Base-by-base conservation (phyloP, 2,888 invertebrate genomes). In the Tanypteryx hageni region DNA sequence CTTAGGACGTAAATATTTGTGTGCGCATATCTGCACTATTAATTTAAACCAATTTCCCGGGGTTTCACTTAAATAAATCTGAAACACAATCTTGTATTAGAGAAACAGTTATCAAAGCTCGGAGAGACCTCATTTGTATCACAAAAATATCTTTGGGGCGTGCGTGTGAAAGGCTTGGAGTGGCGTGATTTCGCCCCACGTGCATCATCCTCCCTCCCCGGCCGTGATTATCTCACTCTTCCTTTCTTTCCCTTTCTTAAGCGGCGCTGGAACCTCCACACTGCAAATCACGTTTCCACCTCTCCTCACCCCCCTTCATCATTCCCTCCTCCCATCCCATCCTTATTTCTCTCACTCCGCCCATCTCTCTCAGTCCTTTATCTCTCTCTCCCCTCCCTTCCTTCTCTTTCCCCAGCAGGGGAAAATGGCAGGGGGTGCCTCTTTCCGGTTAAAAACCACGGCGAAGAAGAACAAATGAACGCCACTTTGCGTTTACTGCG, bases 381-480 rank as follows among this genome's bases (percentile, higher is more conserved):
- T 56, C 83, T 57, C 56, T 13, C n/a, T n/a, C 83, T 14, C 56
- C 5, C 44, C 1, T 83, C 56, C 56, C 44, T 56, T 18, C 56
- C 83, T 57, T 44, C 56, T 56, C 44, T 83, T 59, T 59, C 31
- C 13, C 86, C 86, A 10, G 84, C 44, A 84, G 7, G 84, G 8
- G 85, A 56, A 76, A 76, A 76, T 76, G 85, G 85, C 85, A 85
- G 86, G 86, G 61, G 31, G 86, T 86, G 86, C 61, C 82, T 31
- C 22, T 82, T 56, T 82, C 18, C 44, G 27, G 76, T 16, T 16
- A 57, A 56, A 83, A 83, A 83, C 83, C 83, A 57, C 83, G 56
- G 83, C 56, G 83, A 31, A 61, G 61, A 44, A 64, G 64, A 89
- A 89, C 89, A 89, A 89, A 89, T 89, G 89, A 89, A 89, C 89